Base-by-base conservation (phyloP, 2,113 vertebrate species). In the Nothocercus julius region DNA sequence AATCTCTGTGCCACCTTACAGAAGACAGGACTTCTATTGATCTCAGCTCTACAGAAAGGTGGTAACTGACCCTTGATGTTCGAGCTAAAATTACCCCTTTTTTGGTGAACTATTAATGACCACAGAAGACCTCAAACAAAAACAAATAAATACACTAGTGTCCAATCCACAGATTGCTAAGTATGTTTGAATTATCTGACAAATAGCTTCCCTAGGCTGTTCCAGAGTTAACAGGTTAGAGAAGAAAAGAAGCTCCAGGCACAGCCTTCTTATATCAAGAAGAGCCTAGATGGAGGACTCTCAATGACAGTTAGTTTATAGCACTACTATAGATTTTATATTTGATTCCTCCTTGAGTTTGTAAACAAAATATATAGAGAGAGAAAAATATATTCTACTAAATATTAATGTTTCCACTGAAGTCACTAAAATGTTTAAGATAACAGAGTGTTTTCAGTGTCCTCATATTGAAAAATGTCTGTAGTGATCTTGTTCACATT, bases 341-440 rank as follows among this genome's bases (percentile, higher is more conserved):
- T 27, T 82, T 79, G 8, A 73, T 76, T 80, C 5, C 19, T 22
- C 69, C 90, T 61, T 18, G 82, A 62, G 22, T 44, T 54, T 4
- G 3, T 67, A 70, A 88, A 80, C 49, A 84, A 77, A 80, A 79
- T 6, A 13, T 1, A 69, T 34, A 61, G 34, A 64, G 34, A 64
- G 9, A 45, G 30, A 38, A 61, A 91, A 86, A 82, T 54, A 70
- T 0, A 45, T 8, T 63, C 45, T 63, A 14, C 59, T 86, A 75
- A 88, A 77, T 63, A 78, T 20, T 73, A 76, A 66, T 49, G 40
- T 58, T 90, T 24, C 18, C 76, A 30, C 15, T 34, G 34, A 77
- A 85, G 14, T 22, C 68, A 36, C 51, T 73, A 45, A 87, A 91
- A 82, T 12, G 32, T 83, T 88, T 88, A 82, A 86, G 34, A 67